phyloP scores from a whole-genome alignment of 2,113 vertebrate species.

The Lophochroa leadbeateri region DNA sequence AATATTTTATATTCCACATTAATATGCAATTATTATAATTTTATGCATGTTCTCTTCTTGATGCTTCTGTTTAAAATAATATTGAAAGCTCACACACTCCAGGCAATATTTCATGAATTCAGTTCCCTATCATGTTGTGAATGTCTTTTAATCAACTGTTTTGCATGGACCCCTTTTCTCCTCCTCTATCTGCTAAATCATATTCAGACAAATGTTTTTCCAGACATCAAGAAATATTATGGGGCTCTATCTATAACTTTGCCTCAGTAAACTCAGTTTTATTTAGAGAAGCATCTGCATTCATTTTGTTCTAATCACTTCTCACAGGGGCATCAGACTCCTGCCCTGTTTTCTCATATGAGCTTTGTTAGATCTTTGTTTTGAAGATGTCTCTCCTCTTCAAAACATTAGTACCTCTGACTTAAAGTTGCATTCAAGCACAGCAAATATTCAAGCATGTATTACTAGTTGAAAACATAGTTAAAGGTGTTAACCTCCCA shows the following conservation, averaged over 20 bases:
- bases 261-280: background rate
- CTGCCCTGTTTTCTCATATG: background rate
- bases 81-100: background rate
- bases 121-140: background rate
- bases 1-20: background rate
- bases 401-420: background rate
- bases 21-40: background rate
- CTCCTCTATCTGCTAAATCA: background rate
- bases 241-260: background rate
- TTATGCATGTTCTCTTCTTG: background rate
- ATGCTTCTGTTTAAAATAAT: background rate
- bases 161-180: background rate
- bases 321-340: background rate
- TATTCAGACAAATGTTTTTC: background rate
- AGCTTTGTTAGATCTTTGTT: background rate
- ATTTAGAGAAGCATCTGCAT: background rate
- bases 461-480: background rate
- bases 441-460: background rate
- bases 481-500: background rate
- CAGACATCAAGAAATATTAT: background rate
- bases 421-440: background rate
- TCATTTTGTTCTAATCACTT: background rate
- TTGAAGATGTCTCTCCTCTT: background rate
- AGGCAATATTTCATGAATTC: background rate
- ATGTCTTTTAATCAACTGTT: background rate